These are phyloP conservation scores for Volucella bombylans DNA, from an alignment of 2,888 invertebrate species.

Conservation along the genomic window DNA sequence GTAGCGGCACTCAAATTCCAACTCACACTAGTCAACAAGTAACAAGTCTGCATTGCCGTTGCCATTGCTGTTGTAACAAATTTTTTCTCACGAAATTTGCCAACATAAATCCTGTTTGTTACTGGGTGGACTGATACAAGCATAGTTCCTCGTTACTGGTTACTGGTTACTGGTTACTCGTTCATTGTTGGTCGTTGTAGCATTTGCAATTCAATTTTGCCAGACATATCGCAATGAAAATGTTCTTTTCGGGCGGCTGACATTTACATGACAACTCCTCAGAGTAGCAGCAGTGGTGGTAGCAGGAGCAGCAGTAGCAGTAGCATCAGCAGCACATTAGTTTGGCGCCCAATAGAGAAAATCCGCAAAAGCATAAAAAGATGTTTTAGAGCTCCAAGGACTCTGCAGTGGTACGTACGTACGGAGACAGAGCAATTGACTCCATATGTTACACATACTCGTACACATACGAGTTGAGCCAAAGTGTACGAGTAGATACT, in stretches of 20 bases:
- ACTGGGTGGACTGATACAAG: no score
- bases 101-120: slow-evolving; percentile 36
- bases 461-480: slow-evolving; percentile 1
- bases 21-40: slow-evolving; percentile 51
- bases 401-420: slow-evolving; percentile 49
- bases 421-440: slow-evolving; percentile 39
- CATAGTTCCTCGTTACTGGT: no score
- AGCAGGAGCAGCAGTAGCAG: no score
- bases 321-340: slow-evolving; percentile 24
- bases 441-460: slow-evolving; percentile 53
- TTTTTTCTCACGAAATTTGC: slow-evolving; percentile 67
- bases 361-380: slow-evolving; percentile 70
- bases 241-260: slow-evolving; percentile 60
- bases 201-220: slow-evolving; percentile 67
- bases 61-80: slow-evolving; percentile 7
- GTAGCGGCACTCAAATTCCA: not conserved
- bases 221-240: slow-evolving; percentile 71
- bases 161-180: no score
- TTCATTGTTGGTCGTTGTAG: slow-evolving; percentile 31
- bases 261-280: slow-evolving; percentile 69
- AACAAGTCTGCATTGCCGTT: slow-evolving; percentile 37
- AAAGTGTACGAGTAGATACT: slow-evolving; percentile 16
- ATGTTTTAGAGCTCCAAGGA: slow-evolving; percentile 71
- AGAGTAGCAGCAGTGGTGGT: slow-evolving; percentile 7
- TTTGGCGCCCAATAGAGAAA: slow-evolving; percentile 42